Base-by-base conservation (phyloP, 1,140 invertebrate species). In the Papilio helenus region DNA sequence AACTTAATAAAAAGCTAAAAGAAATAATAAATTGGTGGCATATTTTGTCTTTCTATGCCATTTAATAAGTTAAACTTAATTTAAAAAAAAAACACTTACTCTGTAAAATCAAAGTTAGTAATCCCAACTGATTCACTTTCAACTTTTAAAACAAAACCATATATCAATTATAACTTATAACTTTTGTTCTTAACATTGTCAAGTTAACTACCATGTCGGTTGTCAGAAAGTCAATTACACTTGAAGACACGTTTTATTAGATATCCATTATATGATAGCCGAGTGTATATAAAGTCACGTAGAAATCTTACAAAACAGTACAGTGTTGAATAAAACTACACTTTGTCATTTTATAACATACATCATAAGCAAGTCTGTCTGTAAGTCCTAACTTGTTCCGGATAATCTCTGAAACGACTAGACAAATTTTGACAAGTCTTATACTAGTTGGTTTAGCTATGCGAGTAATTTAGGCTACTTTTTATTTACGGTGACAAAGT, bases 211-310 rank as follows among this genome's bases (percentile, higher is more conserved):
- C 20, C 23, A 26, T 18, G 23, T 61, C 10, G 23, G 23, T 26
- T 18, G 58, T 26, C 58, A 61, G 14, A 26, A 61, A 26, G 58
- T 26, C 12, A 61, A 61, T 61, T 61, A 12, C 18, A 61, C 58
- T 61, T 61, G 10, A 61, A 14, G 58, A 26, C 58, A 61, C 58
- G 58, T 61, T 26, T 61, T 61, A 61, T 61, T 26, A 61, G 23
- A 61, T 61, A 23, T 61, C 9, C 9, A 18, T 9, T 55, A 55
- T 18, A 55, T n/a, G n/a, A 55, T 55, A 55, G n/a, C 7, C 5
- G 9, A 26, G 23, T 61, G 0, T 3, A 26, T 26, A 12, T 26
- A 61, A 61, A 61, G 58, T 61, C 58, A 61, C 58, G 58, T 61
- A 23, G 10, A 61, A 61, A 61, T 61, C 23, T 23, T 61, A 61